Conservation (phyloP, 2,888 invertebrate genomes). For the Caradrina clavipalpis region DNA sequence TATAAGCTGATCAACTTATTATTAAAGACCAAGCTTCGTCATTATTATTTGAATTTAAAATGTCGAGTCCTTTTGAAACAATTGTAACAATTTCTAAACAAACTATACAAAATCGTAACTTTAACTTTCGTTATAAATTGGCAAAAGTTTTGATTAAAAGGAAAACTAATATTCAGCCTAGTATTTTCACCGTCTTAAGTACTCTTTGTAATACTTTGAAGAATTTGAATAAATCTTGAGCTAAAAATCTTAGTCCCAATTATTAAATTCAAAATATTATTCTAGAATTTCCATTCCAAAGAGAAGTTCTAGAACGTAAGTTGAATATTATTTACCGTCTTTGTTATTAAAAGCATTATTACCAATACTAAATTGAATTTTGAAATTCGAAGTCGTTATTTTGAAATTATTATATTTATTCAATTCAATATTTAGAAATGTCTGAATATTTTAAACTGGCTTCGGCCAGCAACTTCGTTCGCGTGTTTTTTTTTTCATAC, state of each 20-base stretch:
- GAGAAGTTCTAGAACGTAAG: constrained; percentile 6
- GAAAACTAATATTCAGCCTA: constrained; percentile 20
- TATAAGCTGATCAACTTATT: constrained; percentile 2
- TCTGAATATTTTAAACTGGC: constrained; percentile 1
- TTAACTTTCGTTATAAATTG: constrained; percentile 16
- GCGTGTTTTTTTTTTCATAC: too few species aligned
- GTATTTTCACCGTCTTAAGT: not conserved
- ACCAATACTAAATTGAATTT: constrained; percentile 28
- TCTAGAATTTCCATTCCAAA: constrained; percentile 27
- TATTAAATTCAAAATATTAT: constrained; percentile 20
- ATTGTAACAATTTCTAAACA: constrained; percentile 9
- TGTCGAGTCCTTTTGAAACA: not conserved
- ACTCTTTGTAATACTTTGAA: not conserved
- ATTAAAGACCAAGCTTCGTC: not conserved
- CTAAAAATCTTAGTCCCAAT: constrained; percentile 16
- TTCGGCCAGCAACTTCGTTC: too few species aligned
- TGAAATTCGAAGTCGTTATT: constrained; percentile 4
- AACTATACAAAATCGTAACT: constrained; percentile 14
- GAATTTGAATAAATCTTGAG: constrained; percentile 15
- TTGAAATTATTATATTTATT: constrained; percentile 24
- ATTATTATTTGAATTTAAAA: not conserved
- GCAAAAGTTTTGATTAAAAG: constrained; percentile 23
- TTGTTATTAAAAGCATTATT: constrained; percentile 17
- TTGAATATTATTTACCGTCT: constrained; percentile 22
- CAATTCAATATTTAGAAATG: constrained; percentile 9